Conservation (phyloP, 1,140 invertebrate species). For the Drosophila neocordata region DNA sequence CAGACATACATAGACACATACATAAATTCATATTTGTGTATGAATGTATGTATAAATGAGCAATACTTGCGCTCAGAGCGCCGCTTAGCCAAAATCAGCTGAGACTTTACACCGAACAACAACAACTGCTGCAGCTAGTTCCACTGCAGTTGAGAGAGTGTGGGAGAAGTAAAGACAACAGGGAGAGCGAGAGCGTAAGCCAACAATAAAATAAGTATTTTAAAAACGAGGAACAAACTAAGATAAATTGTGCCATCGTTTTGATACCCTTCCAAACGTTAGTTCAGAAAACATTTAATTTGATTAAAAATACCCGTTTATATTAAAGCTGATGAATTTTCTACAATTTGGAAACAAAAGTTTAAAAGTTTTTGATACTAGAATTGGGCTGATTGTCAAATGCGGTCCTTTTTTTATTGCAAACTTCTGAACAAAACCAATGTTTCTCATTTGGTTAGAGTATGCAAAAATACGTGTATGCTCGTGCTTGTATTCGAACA, state of each 20-base stretch:
- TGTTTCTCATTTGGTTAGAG: constrained; percentile 22
- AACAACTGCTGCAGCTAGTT: background rate
- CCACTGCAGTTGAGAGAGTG: constrained; percentile 8
- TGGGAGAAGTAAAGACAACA: background rate
- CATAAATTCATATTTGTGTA: background rate
- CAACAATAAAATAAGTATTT: constrained; percentile 15
- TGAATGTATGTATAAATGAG: background rate
- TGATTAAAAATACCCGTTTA: no score
- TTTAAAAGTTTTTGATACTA: no score
- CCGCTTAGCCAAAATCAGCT: constrained; percentile 1
- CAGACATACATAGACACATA: background rate
- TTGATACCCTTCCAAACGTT: background rate
- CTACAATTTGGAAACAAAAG: no score
- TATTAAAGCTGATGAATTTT: no score
- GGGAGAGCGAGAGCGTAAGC: constrained; percentile 8
- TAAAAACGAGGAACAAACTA: constrained; percentile 7
- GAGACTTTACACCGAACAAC: background rate
- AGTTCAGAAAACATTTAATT: no score
- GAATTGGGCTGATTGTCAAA: no score
- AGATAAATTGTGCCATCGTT: background rate
- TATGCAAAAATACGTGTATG: constrained; percentile 31
- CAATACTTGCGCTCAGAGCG: constrained; percentile 9
- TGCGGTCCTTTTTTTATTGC: no score
- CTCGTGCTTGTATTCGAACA: constrained; percentile 50
- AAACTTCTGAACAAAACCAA: background rate